Conservation (phyloP, 1,140 invertebrate genomes). For the Stratiolaelaps scimitus region DNA sequence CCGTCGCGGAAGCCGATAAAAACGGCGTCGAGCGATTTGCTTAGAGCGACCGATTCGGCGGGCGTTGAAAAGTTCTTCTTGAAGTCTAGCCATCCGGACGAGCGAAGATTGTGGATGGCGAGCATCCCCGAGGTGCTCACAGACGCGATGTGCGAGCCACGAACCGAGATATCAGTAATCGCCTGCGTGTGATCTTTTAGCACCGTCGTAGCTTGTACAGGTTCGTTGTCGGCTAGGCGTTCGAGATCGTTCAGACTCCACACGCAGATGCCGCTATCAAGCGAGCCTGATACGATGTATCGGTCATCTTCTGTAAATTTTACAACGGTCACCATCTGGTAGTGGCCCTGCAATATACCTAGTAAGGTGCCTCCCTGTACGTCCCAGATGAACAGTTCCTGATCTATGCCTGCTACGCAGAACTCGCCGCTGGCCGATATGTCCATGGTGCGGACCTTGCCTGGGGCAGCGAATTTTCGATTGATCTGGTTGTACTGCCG, state of each 20-base stretch:
- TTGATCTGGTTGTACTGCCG: conserved; percentile 38
- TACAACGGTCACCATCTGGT: conserved; percentile 59
- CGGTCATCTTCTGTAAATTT: conserved; percentile 56
- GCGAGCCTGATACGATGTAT: not conserved
- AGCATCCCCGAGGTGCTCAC: conserved; percentile 1
- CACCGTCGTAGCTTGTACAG: not conserved
- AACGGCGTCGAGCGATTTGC: not conserved
- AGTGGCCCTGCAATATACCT: conserved; percentile 57
- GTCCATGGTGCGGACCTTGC: conserved; percentile 54
- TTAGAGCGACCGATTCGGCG: not conserved
- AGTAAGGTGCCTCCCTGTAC: conserved; percentile 57
- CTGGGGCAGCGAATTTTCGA: conserved; percentile 60
- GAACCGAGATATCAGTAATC: conserved; percentile 1
- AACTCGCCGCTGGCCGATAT: conserved; percentile 55
- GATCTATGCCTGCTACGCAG: conserved; percentile 58
- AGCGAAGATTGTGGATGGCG: conserved; percentile 3
- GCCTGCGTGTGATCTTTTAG: conserved; percentile 16
- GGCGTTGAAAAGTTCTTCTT: not conserved
- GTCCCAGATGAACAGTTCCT: conserved; percentile 71
- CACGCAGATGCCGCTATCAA: not conserved
- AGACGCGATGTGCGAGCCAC: not conserved
- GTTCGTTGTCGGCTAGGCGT: not conserved
- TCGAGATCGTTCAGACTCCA: not conserved
- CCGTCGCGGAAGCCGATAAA: conserved; percentile 17
- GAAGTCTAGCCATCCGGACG: conserved; percentile 1